These are phyloP conservation scores for Copsychus sechellarum DNA, from an alignment of 2,113 vertebrate species.

Conservation along the genomic window DNA sequence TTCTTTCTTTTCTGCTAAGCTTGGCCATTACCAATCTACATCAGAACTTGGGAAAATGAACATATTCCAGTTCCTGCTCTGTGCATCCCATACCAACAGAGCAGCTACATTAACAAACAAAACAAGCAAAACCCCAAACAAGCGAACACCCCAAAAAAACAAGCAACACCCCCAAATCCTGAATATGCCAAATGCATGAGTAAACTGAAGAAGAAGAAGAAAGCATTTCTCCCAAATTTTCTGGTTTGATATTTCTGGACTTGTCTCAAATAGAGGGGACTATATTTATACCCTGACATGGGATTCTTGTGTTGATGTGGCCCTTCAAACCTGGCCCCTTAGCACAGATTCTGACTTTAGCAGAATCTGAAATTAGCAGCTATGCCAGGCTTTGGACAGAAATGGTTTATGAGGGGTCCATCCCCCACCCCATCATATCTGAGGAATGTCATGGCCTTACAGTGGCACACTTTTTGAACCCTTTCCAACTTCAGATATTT, in stretches of 20 bases:
- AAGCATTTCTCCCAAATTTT: not conserved
- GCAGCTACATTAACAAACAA: not conserved
- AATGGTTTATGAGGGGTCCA: not conserved
- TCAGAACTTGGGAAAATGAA: not conserved
- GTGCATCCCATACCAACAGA: not conserved
- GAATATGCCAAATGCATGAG: not conserved
- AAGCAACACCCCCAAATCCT: not conserved
- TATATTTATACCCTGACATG: not conserved
- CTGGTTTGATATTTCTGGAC: not conserved
- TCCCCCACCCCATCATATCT: not conserved
- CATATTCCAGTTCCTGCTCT: not conserved
- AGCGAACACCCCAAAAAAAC: not conserved
- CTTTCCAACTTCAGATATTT: slow-evolving; percentile 75
- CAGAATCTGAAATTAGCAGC: slow-evolving; percentile 43
- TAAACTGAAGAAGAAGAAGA: not conserved
- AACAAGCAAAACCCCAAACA: not conserved
- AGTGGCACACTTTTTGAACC: slow-evolving; percentile 67
- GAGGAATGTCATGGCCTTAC: slow-evolving; percentile 47
- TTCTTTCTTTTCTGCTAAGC: not conserved
- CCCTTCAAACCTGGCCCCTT: not conserved
- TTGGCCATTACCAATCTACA: not conserved
- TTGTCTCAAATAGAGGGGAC: not conserved
- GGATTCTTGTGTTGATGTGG: not conserved
- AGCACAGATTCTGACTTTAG: not conserved
- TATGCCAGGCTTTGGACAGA: slow-evolving; percentile 16